Evolutionary conservation across 30 jellyfish, hydroid and myxozoan genomes (phyloP), one percentile per base, ranked within the genome.

Genomic region (Turritopsis rubra): DNA sequence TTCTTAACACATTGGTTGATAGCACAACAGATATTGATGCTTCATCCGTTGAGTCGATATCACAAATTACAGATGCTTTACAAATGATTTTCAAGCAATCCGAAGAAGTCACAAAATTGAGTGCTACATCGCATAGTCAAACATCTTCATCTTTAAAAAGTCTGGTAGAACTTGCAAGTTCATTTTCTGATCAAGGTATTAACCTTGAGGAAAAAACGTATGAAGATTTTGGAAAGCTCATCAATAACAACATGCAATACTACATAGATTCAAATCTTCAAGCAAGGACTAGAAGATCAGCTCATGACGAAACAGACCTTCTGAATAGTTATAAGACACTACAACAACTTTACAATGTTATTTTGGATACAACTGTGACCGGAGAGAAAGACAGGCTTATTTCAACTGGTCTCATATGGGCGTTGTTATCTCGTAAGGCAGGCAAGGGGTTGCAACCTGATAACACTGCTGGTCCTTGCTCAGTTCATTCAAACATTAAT

Each of bases 21-120:
- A 79, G 86, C 74, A 82, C 96, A 1, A 75, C 97, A 72, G 53
- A 73, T 17, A 79, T 86, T 85, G 27, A 72, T 1, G 86, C 88
- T 17, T 54, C 93, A 26, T 79, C 97, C 1, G 52, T 90, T 77
- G 95, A 90, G 71, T 65, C 85, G 41, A 82, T 90, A 22, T 85
- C 81, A 19, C 97, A 90, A 74, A 79, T 86, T 8, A 76, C 93
- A 28, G 21, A 73, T 28, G 74, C 95, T 24, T 26, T 86, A 66
- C 75, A 73, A 24, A 8, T 83, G 7, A 66, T 90, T 20, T 70
- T 78, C 53, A 66, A 29, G 26, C 72, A 81, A 9, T 41, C 60
- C 5, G 90, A 87, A 22, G 41, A 52, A 0, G 95, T 72, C n/a
- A 20, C 22, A 27, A 83, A 83, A 16, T 72, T 90, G 8, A 65